These are phyloP conservation scores for Pristionchus mayeri DNA, from an alignment of 2,888 invertebrate genomes.

Conservation along the genomic window DNA sequence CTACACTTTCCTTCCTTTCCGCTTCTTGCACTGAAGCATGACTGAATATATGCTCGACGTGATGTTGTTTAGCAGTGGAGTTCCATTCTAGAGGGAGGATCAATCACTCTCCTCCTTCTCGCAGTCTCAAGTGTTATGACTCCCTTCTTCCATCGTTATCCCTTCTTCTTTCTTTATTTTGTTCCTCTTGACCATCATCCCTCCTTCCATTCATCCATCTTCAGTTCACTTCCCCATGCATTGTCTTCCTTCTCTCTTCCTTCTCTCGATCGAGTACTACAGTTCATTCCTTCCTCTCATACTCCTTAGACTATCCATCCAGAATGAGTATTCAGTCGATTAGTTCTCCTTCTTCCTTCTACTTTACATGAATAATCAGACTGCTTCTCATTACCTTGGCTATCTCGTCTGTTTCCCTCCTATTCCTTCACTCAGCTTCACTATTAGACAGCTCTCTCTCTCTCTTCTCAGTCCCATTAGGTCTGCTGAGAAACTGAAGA, in stretches of 20 bases:
- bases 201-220: no score
- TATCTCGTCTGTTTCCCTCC: background rate
- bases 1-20: background rate
- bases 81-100: no score
- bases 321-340: background rate
- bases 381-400: constrained; percentile 9
- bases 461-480: background rate
- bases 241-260: background rate
- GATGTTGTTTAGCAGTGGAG: no score
- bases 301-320: background rate
- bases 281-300: background rate
- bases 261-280: background rate
- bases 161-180: constrained; percentile 29
- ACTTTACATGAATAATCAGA: constrained; percentile 32
- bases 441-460: background rate
- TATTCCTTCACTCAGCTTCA: background rate
- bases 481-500: background rate
- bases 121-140: background rate
- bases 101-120: background rate
- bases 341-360: background rate
- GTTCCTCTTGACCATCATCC: constrained; percentile 8
- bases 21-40: background rate
- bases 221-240: constrained; percentile 3
- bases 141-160: background rate
- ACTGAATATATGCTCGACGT: background rate